Percentiles rank a stretch among this genome's conserved stretches.
Conservation (phyloP, 2,888 invertebrate genomes). For the Plagodis pulveraria region DNA sequence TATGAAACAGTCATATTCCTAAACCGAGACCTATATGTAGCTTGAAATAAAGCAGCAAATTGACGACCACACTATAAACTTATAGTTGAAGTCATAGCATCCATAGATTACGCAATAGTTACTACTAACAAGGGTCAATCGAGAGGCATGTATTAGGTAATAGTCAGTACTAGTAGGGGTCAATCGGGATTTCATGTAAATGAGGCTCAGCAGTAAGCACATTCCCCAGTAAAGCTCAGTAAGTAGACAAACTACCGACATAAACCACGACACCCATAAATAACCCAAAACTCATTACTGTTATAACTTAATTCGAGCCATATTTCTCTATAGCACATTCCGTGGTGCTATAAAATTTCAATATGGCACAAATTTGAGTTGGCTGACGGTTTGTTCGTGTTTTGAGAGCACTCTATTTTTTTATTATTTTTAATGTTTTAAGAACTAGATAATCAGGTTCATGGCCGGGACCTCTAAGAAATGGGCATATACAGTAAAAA, state of each 20-base stretch:
- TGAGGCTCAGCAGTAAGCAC: conserved; percentile 9
- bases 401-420: not conserved
- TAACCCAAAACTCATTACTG: conserved; percentile 31
- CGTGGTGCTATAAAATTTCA: conserved; percentile 30
- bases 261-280: conserved; percentile 25
- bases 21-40: too few species aligned
- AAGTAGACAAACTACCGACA: conserved; percentile 21
- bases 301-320: conserved; percentile 37
- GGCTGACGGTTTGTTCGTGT: conserved; percentile 6
- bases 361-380: conserved; percentile 10
- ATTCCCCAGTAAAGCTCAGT: conserved; percentile 19
- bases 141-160: too few species aligned
- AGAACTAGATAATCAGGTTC: too few species aligned
- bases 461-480: too few species aligned
- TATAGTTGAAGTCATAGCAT: too few species aligned
- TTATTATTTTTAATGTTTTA: not conserved
- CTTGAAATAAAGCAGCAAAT: too few species aligned
- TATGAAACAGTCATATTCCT: too few species aligned
- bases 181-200: conserved; percentile 1
- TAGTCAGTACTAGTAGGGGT: not conserved
- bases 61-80: too few species aligned
- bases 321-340: conserved; percentile 35
- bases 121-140: too few species aligned
- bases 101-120: too few species aligned
- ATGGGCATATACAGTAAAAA: too few species aligned